Conservation (phyloP, 2,113 vertebrate genomes). For the Lethenteron camtschaticum region DNA sequence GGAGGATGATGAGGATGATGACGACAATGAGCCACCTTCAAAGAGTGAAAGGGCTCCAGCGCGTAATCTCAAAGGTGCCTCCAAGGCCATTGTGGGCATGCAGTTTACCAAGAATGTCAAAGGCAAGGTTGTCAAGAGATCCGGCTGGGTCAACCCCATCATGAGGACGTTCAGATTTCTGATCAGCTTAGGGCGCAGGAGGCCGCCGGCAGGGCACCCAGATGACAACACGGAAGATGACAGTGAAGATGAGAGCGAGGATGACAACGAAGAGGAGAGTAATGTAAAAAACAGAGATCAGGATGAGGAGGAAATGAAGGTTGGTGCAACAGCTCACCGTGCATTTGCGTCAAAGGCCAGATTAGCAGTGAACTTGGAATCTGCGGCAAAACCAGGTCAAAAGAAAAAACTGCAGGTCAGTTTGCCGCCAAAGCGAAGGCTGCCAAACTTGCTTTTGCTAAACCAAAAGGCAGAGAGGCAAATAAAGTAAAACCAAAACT, state of each 20-base stretch:
- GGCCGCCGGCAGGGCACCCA: constrained; percentile 7
- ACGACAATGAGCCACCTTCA: no score
- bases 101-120: no score
- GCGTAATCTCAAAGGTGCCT: no score
- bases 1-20: no score
- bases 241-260: constrained; percentile 17
- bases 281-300: constrained; percentile 30
- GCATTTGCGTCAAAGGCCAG: constrained; percentile 27
- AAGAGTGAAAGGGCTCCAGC: no score
- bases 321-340: constrained; percentile 21
- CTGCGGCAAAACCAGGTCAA: constrained; percentile 12
- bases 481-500: no score
- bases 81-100: no score
- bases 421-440: constrained; percentile 16
- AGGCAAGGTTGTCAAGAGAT: constrained; percentile 31
- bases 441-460: constrained; percentile 5
- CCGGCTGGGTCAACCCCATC: constrained; percentile 24
- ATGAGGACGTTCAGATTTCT: constrained; percentile 19
- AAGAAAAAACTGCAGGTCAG: constrained; percentile 9
- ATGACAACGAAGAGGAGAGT: constrained; percentile 27
- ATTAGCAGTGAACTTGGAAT: constrained; percentile 19
- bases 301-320: constrained; percentile 26
- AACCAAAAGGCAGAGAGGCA: no score
- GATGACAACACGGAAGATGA: constrained; percentile 16
- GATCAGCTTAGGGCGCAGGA: constrained; percentile 19